A percentile compares a stretch with the other conserved stretches of the same genome.
Evolutionary conservation across 2,888 invertebrate species (phyloP).

Genomic region (Leucophora obtusa): DNA sequence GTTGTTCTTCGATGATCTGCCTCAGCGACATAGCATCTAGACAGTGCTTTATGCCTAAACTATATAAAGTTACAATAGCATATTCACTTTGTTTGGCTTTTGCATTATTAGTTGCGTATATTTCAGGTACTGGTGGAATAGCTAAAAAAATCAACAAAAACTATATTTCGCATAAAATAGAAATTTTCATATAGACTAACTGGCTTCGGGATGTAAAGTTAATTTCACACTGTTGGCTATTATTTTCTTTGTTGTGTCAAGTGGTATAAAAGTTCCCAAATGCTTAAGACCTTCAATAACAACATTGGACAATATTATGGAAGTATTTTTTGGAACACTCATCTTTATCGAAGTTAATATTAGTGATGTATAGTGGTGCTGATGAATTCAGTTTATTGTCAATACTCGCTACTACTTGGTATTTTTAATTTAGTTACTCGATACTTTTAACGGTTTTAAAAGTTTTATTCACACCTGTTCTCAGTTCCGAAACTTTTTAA

Average conservation of each 20-base stretch:
- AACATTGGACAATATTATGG: conserved; percentile 69
- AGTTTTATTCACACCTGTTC: no score
- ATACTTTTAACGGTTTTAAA: no score
- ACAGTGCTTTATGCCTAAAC: conserved; percentile 74
- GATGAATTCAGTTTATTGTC: no score
- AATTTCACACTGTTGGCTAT: conserved; percentile 76
- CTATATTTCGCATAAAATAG: background rate
- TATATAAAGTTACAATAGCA: conserved; percentile 74
- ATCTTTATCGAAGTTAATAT: background rate
- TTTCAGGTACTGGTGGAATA: conserved; percentile 77
- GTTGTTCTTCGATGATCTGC: conserved; percentile 71
- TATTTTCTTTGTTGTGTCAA: conserved; percentile 73
- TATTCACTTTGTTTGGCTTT: conserved; percentile 78
- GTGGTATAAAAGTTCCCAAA: conserved; percentile 71
- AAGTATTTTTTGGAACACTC: conserved; percentile 46
- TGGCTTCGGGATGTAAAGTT: conserved; percentile 76
- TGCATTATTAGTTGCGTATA: conserved; percentile 76
- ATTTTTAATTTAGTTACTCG: no score
- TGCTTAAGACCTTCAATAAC: conserved; percentile 75
- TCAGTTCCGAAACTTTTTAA: no score
- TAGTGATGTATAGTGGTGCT: no score
- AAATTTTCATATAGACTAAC: conserved; percentile 67
- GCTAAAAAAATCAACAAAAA: conserved; percentile 66
- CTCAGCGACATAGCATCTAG: conserved; percentile 72
- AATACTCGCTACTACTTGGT: no score